A percentile compares a stretch with the other conserved stretches of the same genome.
These are phyloP conservation scores for Acanthacorydalis orientalis DNA, from an alignment of 2,888 invertebrate genomes.

Conservation along the genomic window DNA sequence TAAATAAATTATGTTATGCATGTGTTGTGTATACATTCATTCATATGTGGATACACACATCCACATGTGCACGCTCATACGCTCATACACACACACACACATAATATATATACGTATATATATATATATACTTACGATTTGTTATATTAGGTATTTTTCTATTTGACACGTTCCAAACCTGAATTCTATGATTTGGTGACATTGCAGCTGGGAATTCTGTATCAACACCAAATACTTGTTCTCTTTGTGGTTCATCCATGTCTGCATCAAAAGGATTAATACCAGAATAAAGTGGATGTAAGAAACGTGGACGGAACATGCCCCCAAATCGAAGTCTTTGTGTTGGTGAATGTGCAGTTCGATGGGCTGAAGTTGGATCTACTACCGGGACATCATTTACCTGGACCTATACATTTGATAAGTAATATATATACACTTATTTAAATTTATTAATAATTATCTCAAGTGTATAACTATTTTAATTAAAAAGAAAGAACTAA, in stretches of 20 bases:
- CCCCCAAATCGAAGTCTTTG: constrained; percentile 15
- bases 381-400: constrained; percentile 40
- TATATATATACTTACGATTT: constrained; percentile 37
- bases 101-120: too few relatives aligned
- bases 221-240: constrained; percentile 16
- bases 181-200: constrained; percentile 59
- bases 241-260: constrained; percentile 23
- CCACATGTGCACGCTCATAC: too few relatives aligned
- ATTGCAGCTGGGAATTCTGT: constrained; percentile 32
- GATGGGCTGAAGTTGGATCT: constrained; percentile 17
- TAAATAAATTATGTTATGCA: neutral
- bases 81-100: too few relatives aligned
- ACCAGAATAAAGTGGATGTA: constrained; percentile 32
- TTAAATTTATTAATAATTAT: too few relatives aligned
- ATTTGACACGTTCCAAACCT: constrained; percentile 67
- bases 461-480: too few relatives aligned
- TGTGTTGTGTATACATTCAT: too few relatives aligned
- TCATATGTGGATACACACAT: too few relatives aligned
- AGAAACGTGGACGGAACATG: constrained; percentile 22
- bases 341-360: constrained; percentile 10
- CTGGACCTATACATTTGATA: constrained; percentile 36
- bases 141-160: constrained; percentile 55
- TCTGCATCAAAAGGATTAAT: constrained; percentile 22
- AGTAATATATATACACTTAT: too few relatives aligned
- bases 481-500: too few relatives aligned